phyloP scores from a whole-genome alignment of 2,888 invertebrate species.

The Ophonus ardosiacus region DNA sequence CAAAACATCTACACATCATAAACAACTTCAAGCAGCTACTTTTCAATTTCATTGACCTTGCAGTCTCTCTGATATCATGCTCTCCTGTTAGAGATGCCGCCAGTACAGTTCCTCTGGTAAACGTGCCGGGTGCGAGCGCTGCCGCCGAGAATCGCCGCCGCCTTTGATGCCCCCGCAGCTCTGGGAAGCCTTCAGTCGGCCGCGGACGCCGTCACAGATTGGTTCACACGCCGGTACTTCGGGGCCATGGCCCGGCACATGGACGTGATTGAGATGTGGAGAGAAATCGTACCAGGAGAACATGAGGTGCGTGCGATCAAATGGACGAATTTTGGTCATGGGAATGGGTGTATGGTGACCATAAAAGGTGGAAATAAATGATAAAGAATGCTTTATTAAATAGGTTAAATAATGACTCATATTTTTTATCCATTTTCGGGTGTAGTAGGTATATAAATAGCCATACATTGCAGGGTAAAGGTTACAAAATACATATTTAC shows the following conservation, averaged over 20 bases:
- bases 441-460: too few relatives aligned
- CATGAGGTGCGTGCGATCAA: neutral
- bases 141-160: conserved; percentile 16
- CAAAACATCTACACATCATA: too few relatives aligned
- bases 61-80: neutral
- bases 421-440: too few relatives aligned
- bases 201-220: conserved; percentile 40
- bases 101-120: conserved; percentile 57
- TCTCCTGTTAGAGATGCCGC: conserved; percentile 52
- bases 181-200: conserved; percentile 40
- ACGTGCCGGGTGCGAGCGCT: conserved; percentile 53
- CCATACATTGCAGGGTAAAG: too few relatives aligned
- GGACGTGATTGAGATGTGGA: conserved; percentile 5
- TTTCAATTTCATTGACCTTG: neutral
- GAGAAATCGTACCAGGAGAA: neutral
- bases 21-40: too few relatives aligned
- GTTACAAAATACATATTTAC: too few relatives aligned
- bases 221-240: neutral
- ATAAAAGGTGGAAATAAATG: too few relatives aligned
- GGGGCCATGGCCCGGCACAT: neutral
- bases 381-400: too few relatives aligned
- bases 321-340: neutral
- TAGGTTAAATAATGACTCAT: too few relatives aligned
- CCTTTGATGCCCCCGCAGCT: conserved; percentile 46
- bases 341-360: too few relatives aligned